Percentiles rank a stretch among this genome's conserved stretches.
Evolutionary conservation across 2,113 vertebrate species (phyloP).

Genomic region (Peromyscus leucopus): DNA sequence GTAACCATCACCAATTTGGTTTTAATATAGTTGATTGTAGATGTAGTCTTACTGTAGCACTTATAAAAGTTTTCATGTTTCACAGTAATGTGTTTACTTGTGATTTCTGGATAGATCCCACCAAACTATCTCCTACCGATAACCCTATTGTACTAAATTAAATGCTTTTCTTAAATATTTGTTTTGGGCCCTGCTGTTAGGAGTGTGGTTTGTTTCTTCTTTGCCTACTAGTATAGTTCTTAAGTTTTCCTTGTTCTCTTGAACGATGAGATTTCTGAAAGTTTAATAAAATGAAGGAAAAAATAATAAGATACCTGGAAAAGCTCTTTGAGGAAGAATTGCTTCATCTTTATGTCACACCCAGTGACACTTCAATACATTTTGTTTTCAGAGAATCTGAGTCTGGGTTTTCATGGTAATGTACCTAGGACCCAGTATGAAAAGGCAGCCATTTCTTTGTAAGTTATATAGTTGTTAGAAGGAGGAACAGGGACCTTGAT

Average conservation of each 20-base stretch:
- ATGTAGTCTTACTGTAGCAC: not conserved
- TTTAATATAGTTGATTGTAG: not conserved
- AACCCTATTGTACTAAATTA: not conserved
- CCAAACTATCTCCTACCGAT: not conserved
- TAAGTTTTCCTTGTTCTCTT: not conserved
- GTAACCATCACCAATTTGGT: not conserved
- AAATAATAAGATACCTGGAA: not conserved
- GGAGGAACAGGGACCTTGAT: not conserved
- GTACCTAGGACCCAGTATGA: not conserved
- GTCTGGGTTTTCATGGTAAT: not conserved
- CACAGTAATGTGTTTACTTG: not conserved
- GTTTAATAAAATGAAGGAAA: not conserved
- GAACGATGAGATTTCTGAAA: not conserved
- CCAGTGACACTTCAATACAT: not conserved
- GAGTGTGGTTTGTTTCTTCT: not conserved
- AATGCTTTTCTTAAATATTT: slow-evolving; percentile 1
- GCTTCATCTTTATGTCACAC: not conserved
- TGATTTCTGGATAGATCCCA: not conserved
- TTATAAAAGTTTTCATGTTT: not conserved
- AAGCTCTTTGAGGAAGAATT: not conserved
- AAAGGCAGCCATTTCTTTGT: slow-evolving; percentile 7
- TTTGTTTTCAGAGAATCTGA: not conserved
- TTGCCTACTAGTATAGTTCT: not conserved
- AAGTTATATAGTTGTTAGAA: not conserved
- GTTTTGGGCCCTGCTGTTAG: not conserved